Conservation (phyloP, 2,888 invertebrate genomes). For the Brachylomia viminalis region DNA sequence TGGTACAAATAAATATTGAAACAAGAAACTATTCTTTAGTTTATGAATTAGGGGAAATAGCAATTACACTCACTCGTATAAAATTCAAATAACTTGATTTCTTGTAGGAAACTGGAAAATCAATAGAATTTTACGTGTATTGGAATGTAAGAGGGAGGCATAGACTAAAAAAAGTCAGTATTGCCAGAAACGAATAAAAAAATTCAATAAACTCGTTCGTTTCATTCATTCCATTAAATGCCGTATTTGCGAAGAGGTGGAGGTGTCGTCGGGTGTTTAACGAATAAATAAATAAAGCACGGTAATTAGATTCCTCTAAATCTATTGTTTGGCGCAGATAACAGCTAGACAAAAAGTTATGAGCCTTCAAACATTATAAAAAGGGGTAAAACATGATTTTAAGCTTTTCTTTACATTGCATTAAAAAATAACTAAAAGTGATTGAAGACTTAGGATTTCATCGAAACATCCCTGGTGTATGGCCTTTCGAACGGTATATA, state of each 20-base stretch:
- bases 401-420: too few relatives aligned
- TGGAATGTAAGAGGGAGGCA: slow-evolving; percentile 48
- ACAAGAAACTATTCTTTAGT: background rate
- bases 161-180: slow-evolving; percentile 30
- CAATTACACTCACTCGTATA: too few relatives aligned
- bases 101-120: slow-evolving; percentile 8
- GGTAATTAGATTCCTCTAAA: too few relatives aligned
- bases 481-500: too few relatives aligned
- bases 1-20: background rate
- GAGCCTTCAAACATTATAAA: too few relatives aligned
- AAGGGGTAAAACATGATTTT: too few relatives aligned
- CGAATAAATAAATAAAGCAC: background rate
- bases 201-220: background rate
- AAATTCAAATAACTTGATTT: background rate
- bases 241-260: background rate
- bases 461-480: too few relatives aligned
- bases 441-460: too few relatives aligned
- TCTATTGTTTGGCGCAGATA: too few relatives aligned
- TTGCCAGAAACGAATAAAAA: slow-evolving; percentile 25
- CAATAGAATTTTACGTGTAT: slow-evolving; percentile 65
- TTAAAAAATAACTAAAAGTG: too few relatives aligned
- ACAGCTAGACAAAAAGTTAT: too few relatives aligned
- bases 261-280: background rate
- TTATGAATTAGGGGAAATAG: background rate
- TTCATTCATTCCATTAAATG: slow-evolving; percentile 21